Evolutionary conservation across 2,797 vertebrate genomes (phyloP).

Genomic region (Trematomus bernacchii): DNA sequence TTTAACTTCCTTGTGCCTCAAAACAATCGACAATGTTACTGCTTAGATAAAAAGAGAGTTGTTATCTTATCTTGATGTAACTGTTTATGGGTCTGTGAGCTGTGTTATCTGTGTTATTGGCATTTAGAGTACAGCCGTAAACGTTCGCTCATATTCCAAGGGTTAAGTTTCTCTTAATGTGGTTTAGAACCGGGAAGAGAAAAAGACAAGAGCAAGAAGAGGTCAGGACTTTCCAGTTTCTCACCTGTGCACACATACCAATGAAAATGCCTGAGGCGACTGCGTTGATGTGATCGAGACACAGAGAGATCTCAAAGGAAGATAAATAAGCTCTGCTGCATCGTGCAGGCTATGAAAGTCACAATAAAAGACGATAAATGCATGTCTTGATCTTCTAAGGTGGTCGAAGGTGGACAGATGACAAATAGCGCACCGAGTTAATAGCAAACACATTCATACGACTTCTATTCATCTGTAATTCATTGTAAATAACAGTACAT

Average conservation of each 20-base stretch:
- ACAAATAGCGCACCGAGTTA: not conserved
- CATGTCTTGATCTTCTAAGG: not conserved
- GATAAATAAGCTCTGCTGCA: slow-evolving; percentile 2
- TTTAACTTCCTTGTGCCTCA: slow-evolving; percentile 49
- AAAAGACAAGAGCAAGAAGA: slow-evolving; percentile 22
- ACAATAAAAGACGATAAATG: not conserved
- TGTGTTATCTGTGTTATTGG: slow-evolving; percentile 11
- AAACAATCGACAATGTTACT: slow-evolving; percentile 53
- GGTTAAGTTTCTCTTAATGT: slow-evolving; percentile 58
- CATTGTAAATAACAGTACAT: no score
- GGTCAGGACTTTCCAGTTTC: slow-evolving; percentile 64
- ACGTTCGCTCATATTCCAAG: slow-evolving; percentile 1
- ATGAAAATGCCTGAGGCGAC: slow-evolving; percentile 20
- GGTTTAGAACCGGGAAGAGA: not conserved
- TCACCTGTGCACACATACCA: slow-evolving; percentile 48
- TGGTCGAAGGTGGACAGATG: not conserved
- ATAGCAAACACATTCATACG: not conserved
- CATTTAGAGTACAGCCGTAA: slow-evolving; percentile 7
- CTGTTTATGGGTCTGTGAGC: slow-evolving; percentile 17
- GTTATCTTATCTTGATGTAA: slow-evolving; percentile 38
- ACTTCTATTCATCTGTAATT: no score
- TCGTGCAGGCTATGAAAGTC: not conserved
- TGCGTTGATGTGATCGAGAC: not conserved
- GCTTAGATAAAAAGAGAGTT: slow-evolving; percentile 16
- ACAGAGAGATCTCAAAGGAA: not conserved